A percentile compares a stretch with the other conserved stretches of the same genome.
Conservation (phyloP, 37 sponge, comb jelly and placozoan species). For the Beroe forskalii region DNA sequence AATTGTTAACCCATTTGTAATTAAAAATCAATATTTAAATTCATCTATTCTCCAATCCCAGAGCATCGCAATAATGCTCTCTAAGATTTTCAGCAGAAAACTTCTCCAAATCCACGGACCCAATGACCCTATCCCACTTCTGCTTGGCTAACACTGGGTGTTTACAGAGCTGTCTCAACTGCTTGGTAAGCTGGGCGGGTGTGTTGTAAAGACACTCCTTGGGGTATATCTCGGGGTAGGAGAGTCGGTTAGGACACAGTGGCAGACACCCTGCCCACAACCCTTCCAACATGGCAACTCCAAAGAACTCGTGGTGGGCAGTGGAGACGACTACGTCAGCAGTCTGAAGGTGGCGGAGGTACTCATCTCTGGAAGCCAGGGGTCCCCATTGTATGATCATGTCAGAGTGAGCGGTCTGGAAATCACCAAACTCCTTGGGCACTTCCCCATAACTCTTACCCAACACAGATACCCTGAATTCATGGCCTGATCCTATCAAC, state of each 20-base stretch:
- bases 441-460: slow-evolving; percentile 79
- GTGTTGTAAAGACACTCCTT: slow-evolving; percentile 84
- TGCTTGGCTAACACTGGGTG: slow-evolving; percentile 69
- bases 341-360: slow-evolving; percentile 68
- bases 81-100: slow-evolving; percentile 8
- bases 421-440: slow-evolving; percentile 64
- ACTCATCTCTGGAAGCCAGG: slow-evolving; percentile 63
- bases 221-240: slow-evolving; percentile 91
- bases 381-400: slow-evolving; percentile 63
- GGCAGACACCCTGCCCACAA: slow-evolving; percentile 81
- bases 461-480: slow-evolving; percentile 78
- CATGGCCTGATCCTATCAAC: slow-evolving; percentile 66
- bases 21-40: no score
- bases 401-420: neutral
- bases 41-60: neutral
- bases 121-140: slow-evolving; percentile 53
- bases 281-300: slow-evolving; percentile 95
- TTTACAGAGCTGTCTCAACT: slow-evolving; percentile 74
- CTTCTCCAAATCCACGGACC: neutral
- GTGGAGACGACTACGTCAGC: slow-evolving; percentile 88
- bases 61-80: neutral
- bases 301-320: slow-evolving; percentile 89
- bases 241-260: slow-evolving; percentile 86
- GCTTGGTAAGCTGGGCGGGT: slow-evolving; percentile 79
- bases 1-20: no score